phyloP scores from a whole-genome alignment of 2,888 invertebrate species.

The Acanthosepion lycidas region DNA sequence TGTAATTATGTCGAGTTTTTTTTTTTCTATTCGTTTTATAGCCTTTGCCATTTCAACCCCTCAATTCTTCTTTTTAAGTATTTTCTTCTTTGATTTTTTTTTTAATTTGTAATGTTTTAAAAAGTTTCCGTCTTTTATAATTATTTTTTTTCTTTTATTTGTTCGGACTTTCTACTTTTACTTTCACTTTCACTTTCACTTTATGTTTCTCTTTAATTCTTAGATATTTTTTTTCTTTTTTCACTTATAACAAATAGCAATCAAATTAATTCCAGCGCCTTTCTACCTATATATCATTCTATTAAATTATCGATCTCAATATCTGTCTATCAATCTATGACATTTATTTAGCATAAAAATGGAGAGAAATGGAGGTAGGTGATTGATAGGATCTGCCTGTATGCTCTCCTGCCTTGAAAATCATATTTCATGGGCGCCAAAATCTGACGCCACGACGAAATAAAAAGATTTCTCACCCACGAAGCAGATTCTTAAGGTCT shows the following conservation, averaged over 20 bases:
- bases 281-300: neutral
- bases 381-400: too few relatives aligned
- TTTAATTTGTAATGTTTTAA: neutral
- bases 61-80: neutral
- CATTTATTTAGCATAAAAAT: neutral
- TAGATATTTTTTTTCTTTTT: too few relatives aligned
- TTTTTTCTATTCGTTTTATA: neutral
- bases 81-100: neutral
- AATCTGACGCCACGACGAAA: too few relatives aligned
- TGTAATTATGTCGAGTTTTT: neutral
- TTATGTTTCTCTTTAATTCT: neutral
- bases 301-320: neutral
- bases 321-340: neutral
- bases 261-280: neutral
- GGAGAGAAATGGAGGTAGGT: too few relatives aligned
- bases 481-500: too few relatives aligned
- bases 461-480: too few relatives aligned
- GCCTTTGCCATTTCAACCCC: too few relatives aligned
- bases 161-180: neutral
- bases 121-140: neutral
- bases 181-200: neutral
- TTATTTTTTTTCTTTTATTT: neutral
- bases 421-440: too few relatives aligned
- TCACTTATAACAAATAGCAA: neutral
- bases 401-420: too few relatives aligned